Conservation (phyloP, 1,140 invertebrate species). For the Lepeophtheirus salmonis region DNA sequence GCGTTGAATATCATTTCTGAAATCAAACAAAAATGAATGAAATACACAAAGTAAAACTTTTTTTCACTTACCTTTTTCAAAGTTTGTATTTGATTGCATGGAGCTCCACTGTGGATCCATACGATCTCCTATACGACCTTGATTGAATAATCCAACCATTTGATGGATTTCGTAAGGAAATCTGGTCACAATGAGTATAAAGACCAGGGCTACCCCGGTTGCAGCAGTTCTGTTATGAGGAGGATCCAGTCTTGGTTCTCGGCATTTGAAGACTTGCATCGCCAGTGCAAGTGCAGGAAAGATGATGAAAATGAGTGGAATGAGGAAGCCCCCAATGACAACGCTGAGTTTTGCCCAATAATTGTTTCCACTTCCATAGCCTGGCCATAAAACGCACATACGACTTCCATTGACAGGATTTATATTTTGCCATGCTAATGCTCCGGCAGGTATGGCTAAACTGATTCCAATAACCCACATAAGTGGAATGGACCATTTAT, state of each 20-base stretch:
- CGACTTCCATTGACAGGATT: constrained; percentile 1
- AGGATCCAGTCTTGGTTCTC: constrained; percentile 10
- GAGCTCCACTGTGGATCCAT: background rate
- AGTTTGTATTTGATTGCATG: background rate
- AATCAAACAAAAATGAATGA: background rate
- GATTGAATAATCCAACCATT: constrained; percentile 1
- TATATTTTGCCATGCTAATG: background rate
- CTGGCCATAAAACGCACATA: background rate
- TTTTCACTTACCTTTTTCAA: background rate
- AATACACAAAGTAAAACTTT: too few species aligned
- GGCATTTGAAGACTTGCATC: constrained; percentile 13
- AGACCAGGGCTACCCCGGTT: background rate
- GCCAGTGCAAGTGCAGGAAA: constrained; percentile 13
- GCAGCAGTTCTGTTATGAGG: constrained; percentile 9
- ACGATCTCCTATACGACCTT: background rate
- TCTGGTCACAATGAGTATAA: background rate
- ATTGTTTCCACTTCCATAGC: background rate
- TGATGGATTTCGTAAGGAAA: constrained; percentile 6
- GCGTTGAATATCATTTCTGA: constrained; percentile 10
- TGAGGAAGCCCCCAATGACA: background rate
- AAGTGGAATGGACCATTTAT: constrained; percentile 18
- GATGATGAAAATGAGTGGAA: constrained; percentile 4
- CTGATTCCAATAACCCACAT: constrained; percentile 10
- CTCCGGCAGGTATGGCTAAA: constrained; percentile 16
- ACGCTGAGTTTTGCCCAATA: background rate